Conservation (phyloP, 2,113 vertebrate genomes). For the Hyla sarda region DNA sequence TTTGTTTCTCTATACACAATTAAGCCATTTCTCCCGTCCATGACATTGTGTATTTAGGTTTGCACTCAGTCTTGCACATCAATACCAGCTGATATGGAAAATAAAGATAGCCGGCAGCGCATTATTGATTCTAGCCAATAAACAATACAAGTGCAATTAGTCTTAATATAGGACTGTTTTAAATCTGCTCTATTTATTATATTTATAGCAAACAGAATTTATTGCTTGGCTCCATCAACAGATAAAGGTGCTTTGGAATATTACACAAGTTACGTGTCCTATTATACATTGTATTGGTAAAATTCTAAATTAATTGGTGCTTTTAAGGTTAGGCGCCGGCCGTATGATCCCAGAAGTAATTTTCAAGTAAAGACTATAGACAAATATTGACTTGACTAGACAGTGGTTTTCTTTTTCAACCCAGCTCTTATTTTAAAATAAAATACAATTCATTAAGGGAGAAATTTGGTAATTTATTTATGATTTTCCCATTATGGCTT, state of each 20-base stretch:
- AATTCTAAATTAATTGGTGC: constrained; percentile 24
- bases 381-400: constrained; percentile 18
- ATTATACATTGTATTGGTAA: constrained; percentile 28
- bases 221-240: background rate
- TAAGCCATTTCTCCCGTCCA: constrained; percentile 17
- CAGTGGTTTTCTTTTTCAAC: background rate
- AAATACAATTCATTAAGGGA: background rate
- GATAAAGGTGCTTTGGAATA: constrained; percentile 36
- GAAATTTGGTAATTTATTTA: background rate
- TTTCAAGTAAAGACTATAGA: background rate
- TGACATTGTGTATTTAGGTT: constrained; percentile 48
- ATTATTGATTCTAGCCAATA: constrained; percentile 52
- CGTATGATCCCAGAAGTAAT: constrained; percentile 20
- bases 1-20: constrained; percentile 23
- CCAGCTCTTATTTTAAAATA: background rate
- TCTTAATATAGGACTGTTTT: constrained; percentile 45
- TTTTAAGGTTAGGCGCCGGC: background rate
- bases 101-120: constrained; percentile 37
- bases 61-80: constrained; percentile 39
- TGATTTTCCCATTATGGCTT: background rate
- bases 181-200: constrained; percentile 42
- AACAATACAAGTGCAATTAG: constrained; percentile 52
- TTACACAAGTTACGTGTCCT: constrained; percentile 1
- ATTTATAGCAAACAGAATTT: constrained; percentile 44
- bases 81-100: constrained; percentile 54